Conservation (phyloP, 2,113 vertebrate species). For the Anseranas semipalmata region DNA sequence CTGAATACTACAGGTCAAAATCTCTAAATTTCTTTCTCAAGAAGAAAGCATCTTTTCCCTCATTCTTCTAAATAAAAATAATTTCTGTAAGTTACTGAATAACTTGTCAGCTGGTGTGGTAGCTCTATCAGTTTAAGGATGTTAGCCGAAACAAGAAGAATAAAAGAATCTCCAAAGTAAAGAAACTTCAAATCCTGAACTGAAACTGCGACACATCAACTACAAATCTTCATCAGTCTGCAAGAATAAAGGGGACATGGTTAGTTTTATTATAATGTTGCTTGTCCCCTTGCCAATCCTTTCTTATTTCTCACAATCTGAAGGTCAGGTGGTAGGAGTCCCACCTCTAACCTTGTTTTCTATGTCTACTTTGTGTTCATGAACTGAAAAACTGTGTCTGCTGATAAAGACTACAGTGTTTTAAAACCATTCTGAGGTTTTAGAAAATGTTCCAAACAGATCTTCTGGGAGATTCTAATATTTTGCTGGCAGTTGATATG, state of each 20-base stretch:
- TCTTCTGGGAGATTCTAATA: neutral
- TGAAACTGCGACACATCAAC: neutral
- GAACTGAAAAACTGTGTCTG: neutral
- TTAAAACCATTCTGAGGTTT: slow-evolving; percentile 5
- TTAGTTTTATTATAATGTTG: neutral
- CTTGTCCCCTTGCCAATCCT: neutral
- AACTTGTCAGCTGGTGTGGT: neutral
- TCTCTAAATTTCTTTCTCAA: neutral
- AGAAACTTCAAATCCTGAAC: neutral
- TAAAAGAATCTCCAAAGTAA: neutral
- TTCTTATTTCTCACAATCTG: neutral
- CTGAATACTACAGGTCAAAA: neutral
- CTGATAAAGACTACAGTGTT: slow-evolving; percentile 3
- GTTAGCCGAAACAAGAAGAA: neutral
- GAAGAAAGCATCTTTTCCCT: neutral
- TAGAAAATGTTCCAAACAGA: neutral
- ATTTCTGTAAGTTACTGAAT: neutral
- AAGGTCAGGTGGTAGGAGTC: neutral
- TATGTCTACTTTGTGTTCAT: neutral
- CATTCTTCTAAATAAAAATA: neutral
- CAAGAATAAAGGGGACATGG: neutral
- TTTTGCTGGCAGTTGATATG: neutral
- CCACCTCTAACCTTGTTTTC: neutral
- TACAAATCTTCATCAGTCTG: neutral
- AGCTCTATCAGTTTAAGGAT: neutral